Evolutionary conservation across 2,113 vertebrate species (phyloP).

Genomic region (Nesogale talazaci): DNA sequence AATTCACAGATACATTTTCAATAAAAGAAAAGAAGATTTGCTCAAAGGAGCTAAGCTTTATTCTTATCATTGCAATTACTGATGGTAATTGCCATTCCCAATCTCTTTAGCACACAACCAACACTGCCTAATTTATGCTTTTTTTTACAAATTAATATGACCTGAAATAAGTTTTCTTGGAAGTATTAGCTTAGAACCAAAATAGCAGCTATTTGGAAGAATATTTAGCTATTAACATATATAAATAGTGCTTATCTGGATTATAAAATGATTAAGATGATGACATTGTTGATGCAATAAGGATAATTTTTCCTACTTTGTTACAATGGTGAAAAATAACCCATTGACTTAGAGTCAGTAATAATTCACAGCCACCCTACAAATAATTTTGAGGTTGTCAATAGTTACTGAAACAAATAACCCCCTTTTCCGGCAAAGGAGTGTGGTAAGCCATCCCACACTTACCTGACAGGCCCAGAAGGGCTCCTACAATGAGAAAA

Average conservation of each 20-base stretch:
- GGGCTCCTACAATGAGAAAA: background rate
- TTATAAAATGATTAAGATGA: background rate
- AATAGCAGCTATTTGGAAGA: background rate
- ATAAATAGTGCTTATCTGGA: background rate
- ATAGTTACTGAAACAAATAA: too few species aligned
- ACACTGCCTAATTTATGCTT: slow-evolving; percentile 24
- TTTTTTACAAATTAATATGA: slow-evolving; percentile 11
- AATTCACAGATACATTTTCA: slow-evolving; percentile 12
- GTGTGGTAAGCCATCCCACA: too few species aligned
- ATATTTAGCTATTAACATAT: background rate
- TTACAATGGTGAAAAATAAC: background rate
- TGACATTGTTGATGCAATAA: background rate
- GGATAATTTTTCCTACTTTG: background rate
- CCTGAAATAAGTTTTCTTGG: background rate
- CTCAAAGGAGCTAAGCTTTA: background rate
- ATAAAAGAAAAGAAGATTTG: background rate
- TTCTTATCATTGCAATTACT: background rate
- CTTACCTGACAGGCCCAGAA: too few species aligned
- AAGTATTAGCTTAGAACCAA: slow-evolving; percentile 33
- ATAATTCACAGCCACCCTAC: too few species aligned
- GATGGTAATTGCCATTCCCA: slow-evolving; percentile 31
- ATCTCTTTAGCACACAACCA: background rate
- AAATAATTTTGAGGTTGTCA: too few species aligned
- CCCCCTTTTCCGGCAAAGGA: too few species aligned
- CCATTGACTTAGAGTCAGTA: too few species aligned